These are phyloP conservation scores for Pteruthius melanotis DNA, from an alignment of 2,113 vertebrate species.

Conservation along the genomic window DNA sequence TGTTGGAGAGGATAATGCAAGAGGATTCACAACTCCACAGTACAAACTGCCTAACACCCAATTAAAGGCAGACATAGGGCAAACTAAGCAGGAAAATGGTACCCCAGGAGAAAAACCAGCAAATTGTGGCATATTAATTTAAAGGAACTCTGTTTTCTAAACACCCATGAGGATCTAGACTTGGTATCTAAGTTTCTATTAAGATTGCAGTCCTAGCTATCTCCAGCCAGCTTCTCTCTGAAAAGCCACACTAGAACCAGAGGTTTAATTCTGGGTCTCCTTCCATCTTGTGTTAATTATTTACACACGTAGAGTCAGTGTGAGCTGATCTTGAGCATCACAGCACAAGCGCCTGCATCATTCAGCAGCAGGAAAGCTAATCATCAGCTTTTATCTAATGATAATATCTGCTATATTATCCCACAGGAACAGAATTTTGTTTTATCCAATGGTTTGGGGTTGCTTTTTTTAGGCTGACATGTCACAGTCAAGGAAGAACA, in stretches of 20 bases:
- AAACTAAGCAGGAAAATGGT: background rate
- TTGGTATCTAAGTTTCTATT: background rate
- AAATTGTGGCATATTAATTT: background rate
- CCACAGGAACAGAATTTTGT: background rate
- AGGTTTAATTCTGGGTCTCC: background rate
- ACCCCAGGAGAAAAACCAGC: accelerated
- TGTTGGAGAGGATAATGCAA: background rate
- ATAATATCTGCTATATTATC: background rate
- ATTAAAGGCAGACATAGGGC: background rate
- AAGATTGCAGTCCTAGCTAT: background rate
- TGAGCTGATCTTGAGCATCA: background rate
- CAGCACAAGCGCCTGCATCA: accelerated
- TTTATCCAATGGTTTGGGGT: background rate
- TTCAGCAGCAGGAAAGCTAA: background rate
- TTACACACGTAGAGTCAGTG: background rate
- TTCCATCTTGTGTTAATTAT: background rate
- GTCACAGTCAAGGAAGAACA: background rate
- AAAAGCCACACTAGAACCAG: background rate
- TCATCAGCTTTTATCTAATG: constrained; percentile 1
- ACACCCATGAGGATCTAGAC: background rate
- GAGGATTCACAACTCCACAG: background rate
- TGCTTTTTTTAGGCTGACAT: background rate
- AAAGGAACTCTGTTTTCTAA: background rate
- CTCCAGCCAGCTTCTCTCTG: background rate
- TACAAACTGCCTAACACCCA: background rate